Evolutionary conservation across 2,888 invertebrate genomes (phyloP), one percentile per base, ranked within the genome.

Genomic region (Galerucella calmariensis): DNA sequence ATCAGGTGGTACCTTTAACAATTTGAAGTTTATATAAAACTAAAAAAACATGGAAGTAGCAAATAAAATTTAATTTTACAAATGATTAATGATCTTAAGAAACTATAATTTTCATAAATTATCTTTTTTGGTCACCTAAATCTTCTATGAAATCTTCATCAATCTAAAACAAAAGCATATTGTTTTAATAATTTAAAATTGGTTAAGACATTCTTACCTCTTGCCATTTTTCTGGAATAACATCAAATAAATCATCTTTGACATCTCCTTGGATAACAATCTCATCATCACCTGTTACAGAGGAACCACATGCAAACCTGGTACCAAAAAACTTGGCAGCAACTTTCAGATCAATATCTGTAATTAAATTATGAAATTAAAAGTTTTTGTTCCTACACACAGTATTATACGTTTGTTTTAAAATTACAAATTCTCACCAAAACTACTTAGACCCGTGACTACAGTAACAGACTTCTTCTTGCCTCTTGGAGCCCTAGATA

Each of bases 201-300:
- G 58, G 1, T 0, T 14, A 46, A 24, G 41, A 20, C 24, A 9
- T 11, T 68, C 72, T 77, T 86, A 95, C 95, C 90, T 97, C 95
- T 72, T 97, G 94, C 98, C 98, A 99, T 88, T 99, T 99, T 84
- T 98, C 98, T 70, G 98, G 97, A 85, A 99, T 96, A 79, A 99
- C 93, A 89, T 99, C 99, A 88, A 97, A 97, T 35, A 99, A 89
- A 83, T 99, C 99, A 90, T 99, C 98, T 88, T 99, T 98, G 0
- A 99, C 97, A 89, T 99, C 98, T 71, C 98, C 99, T 88, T 99
- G 99, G 85, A 99, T 98, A 63, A 99, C 99, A 85, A 99, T 99
- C 89, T 99, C 99, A 90, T 99, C 99, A 81, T 98, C 97, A 8
- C 97, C 98, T 46, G 98, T 98, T 1, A 99, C 98, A 11, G 99